Conservation (phyloP, 64 coral and sea anemone species). For the Porites lutea region DNA sequence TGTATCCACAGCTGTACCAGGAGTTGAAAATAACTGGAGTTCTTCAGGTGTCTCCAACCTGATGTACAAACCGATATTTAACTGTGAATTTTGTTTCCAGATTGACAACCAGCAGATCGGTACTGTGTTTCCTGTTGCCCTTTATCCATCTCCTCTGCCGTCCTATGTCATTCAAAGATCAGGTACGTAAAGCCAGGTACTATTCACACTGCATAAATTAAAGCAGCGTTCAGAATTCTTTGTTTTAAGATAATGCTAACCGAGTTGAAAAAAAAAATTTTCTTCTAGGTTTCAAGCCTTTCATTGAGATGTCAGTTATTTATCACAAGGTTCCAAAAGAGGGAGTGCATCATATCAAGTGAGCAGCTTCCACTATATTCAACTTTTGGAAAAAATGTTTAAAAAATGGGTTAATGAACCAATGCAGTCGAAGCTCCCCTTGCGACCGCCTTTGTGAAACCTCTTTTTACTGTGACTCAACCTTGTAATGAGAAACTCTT, state of each 20-base stretch:
- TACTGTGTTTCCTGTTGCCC: slow-evolving; percentile 88
- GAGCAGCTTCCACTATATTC: background rate
- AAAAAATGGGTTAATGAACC: no score
- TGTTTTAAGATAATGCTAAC: no score
- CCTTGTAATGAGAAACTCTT: no score
- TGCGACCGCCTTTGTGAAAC: no score
- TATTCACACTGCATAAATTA: no score
- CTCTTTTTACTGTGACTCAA: no score
- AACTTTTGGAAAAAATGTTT: no score
- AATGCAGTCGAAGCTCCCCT: no score
- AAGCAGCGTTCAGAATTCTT: no score
- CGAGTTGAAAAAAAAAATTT: background rate
- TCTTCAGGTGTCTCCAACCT: no score
- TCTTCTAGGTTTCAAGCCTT: slow-evolving; percentile 84
- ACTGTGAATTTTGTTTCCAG: slow-evolving; percentile 34
- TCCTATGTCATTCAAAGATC: slow-evolving; percentile 28
- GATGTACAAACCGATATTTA: background rate
- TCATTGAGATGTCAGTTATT: slow-evolving; percentile 93
- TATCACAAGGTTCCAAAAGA: slow-evolving; percentile 81
- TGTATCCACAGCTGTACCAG: no score
- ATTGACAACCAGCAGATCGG: slow-evolving; percentile 96
- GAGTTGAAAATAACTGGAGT: no score
- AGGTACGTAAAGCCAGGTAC: background rate
- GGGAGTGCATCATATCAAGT: slow-evolving; percentile 89
- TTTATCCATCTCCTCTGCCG: slow-evolving; percentile 92